These are phyloP conservation scores for Patella depressa DNA, from an alignment of 2,888 invertebrate species.

Conservation along the genomic window DNA sequence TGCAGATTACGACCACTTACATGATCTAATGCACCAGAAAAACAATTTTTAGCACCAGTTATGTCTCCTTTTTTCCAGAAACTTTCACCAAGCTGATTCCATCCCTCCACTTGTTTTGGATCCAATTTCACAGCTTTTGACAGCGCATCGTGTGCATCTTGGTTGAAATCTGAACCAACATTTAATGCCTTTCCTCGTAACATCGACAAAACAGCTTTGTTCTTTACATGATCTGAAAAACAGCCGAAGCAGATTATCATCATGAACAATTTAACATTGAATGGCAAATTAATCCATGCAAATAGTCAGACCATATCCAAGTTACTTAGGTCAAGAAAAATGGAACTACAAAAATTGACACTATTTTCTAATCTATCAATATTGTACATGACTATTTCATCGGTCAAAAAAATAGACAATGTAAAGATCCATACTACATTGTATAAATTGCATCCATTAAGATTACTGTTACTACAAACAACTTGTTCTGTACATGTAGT, in stretches of 20 bases:
- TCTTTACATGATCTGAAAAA: slow-evolving; percentile 54
- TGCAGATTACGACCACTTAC: slow-evolving; percentile 45
- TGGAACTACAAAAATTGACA: too few relatives aligned
- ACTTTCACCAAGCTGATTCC: slow-evolving; percentile 91
- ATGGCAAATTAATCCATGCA: too few relatives aligned
- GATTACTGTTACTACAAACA: too few relatives aligned
- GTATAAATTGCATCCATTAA: too few relatives aligned
- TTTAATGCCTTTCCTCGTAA: slow-evolving; percentile 82
- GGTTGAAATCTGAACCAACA: slow-evolving; percentile 79
- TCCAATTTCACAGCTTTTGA: slow-evolving; percentile 89
- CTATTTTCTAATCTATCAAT: not conserved
- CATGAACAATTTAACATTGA: too few relatives aligned
- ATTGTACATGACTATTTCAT: too few relatives aligned
- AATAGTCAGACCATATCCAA: too few relatives aligned
- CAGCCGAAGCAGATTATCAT: not conserved
- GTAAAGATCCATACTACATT: too few relatives aligned
- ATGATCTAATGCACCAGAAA: slow-evolving; percentile 78
- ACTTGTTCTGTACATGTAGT: too few relatives aligned
- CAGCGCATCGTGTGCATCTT: slow-evolving; percentile 81
- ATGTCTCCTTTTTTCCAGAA: slow-evolving; percentile 90
- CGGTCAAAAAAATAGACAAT: too few relatives aligned
- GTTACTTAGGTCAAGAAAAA: too few relatives aligned
- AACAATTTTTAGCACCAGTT: slow-evolving; percentile 85
- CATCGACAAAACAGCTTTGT: slow-evolving; percentile 73
- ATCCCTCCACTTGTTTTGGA: slow-evolving; percentile 84